Base-by-base conservation (phyloP, 2,113 vertebrate genomes). In the Ibidorhyncha struthersii region DNA sequence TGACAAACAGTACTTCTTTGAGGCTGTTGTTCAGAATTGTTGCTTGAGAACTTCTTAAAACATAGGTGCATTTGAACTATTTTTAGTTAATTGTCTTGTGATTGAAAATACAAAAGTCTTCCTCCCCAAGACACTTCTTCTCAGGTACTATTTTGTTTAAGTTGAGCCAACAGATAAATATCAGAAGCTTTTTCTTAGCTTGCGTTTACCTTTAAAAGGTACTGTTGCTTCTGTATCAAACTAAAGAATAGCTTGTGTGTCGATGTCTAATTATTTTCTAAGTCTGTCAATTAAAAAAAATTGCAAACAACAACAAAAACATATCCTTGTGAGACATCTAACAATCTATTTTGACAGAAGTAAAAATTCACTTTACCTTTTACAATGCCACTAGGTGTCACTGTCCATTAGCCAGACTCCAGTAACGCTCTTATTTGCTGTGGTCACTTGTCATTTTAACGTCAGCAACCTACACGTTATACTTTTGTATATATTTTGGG, bases 391-490 rank as follows among this genome's bases (percentile, higher is more conserved):
- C 86, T 89, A 85, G 97, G 69, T 97, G 97, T 91, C 94, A 59
- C 94, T 90, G 30, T 50, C 74, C 4, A 14, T 22, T 6, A 12
- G 26, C 16, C 19, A 65, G 16, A 15, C 19, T 70, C 8, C 25
- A 8, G 38, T 8, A 80, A 4, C 12, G 40, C 14, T 26, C n/a
- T 16, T 29, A 4, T 1, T 71, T 30, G 4, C 14, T n/a, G 10
- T 56, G 8, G 9, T 11, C 73, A 15, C 16, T n/a, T 52, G 9
- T 29, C 3, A 9, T 82, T 85, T 72, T 34, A 61, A 8, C 17
- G 21, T 55, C 23, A 36, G 5, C 2, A 16, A 63, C 22, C 34
- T 59, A 15, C 10, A 8, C 0, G 0, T 19, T 18, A 0, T 70
- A 8, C 7, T 86, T 72, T n/a, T 79, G 18, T 63, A 10, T 70